Conservation (phyloP, 2,113 vertebrate genomes). For the Vulpes lagopus region DNA sequence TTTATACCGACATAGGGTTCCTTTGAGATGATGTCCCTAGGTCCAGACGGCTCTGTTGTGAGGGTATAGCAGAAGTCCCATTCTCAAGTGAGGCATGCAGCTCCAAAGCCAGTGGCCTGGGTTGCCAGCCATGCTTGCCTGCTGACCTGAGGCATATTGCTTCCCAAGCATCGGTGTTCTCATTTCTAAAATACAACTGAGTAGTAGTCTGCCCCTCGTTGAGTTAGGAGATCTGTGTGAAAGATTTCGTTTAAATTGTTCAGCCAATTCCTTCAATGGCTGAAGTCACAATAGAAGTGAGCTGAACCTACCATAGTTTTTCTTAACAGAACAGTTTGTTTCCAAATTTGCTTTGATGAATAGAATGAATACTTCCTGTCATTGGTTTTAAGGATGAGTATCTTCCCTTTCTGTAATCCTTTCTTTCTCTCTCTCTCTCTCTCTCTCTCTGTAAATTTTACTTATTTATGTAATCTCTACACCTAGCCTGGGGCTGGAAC, state of each 20-base stretch:
- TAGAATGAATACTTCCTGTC: slow-evolving; percentile 50
- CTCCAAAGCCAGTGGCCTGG: neutral
- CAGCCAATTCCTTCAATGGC: neutral
- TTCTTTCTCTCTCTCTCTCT: neutral
- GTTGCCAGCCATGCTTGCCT: neutral
- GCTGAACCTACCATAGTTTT: neutral
- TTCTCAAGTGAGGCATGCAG: neutral
- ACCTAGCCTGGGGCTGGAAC: neutral
- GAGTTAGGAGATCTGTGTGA: neutral
- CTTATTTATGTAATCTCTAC: neutral
- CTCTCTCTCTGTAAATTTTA: neutral
- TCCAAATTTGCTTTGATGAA: slow-evolving; percentile 14
- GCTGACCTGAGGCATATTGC: neutral
- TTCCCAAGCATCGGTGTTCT: neutral
- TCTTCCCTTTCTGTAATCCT: slow-evolving; percentile 35
- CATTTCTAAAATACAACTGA: neutral
- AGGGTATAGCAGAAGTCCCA: too few species aligned
- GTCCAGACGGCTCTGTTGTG: neutral
- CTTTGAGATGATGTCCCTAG: neutral
- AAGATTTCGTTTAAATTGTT: neutral
- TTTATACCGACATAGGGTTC: neutral
- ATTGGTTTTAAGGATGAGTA: slow-evolving; percentile 53
- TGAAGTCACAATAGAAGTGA: neutral
- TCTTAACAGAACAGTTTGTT: slow-evolving; percentile 34
- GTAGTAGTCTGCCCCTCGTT: neutral